phyloP scores from a whole-genome alignment of 2,888 invertebrate genomes.

The Drosophila heteroneura region DNA sequence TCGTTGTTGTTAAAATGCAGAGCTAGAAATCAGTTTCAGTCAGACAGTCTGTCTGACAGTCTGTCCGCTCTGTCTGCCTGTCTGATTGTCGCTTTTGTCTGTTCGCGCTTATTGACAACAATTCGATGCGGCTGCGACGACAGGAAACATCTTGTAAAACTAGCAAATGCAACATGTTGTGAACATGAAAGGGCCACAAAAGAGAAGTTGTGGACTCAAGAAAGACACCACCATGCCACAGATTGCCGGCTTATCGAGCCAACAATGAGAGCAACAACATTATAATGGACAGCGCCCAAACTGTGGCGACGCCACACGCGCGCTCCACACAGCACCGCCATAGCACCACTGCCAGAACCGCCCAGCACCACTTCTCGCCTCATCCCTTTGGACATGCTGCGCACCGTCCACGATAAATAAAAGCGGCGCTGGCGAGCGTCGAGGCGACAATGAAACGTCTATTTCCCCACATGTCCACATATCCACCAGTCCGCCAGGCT shows the following conservation, averaged over 20 bases:
- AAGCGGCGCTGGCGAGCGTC: constrained; percentile 59
- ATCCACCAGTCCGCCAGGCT: constrained; percentile 30
- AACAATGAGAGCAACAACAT: constrained; percentile 82
- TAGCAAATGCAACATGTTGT: constrained; percentile 83
- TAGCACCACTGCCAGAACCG: constrained; percentile 2
- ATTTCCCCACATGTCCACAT: constrained; percentile 65
- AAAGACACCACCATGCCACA: constrained; percentile 46
- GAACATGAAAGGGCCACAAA: constrained; percentile 77
- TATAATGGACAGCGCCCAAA: constrained; percentile 77
- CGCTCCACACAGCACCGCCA: constrained; percentile 47
- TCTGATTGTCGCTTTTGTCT: constrained; percentile 32
- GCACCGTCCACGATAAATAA: constrained; percentile 75
- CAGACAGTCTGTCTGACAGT: constrained; percentile 1
- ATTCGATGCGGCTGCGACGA: constrained; percentile 85
- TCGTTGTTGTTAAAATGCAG: constrained; percentile 45
- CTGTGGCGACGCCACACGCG: constrained; percentile 72
- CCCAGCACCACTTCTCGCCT: constrained; percentile 23
- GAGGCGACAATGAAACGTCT: constrained; percentile 79
- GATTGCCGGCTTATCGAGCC: constrained; percentile 72
- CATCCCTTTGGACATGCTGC: constrained; percentile 73
- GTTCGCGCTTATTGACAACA: constrained; percentile 84
- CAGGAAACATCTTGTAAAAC: constrained; percentile 86
- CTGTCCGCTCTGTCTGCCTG: constrained; percentile 10
- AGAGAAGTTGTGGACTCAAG: constrained; percentile 31
- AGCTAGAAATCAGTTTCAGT: constrained; percentile 33